phyloP scores from a whole-genome alignment of 2,888 invertebrate genomes.

The Hydroisotoma schaefferi region DNA sequence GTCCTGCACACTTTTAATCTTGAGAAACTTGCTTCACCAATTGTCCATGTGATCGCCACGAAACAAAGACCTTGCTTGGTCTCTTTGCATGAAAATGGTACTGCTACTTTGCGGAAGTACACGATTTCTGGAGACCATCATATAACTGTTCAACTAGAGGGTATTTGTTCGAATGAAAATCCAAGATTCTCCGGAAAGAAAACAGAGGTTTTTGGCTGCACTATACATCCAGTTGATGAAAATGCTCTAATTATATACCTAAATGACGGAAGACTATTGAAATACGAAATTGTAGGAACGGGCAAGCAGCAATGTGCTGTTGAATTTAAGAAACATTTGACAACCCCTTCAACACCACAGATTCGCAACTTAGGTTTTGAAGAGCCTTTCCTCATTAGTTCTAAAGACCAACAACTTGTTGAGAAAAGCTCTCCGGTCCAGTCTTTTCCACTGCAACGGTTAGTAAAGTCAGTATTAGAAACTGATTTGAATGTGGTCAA shows the following conservation, averaged over 20 bases:
- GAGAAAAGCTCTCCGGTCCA: not conserved
- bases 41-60: constrained; percentile 36
- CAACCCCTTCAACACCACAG: constrained; percentile 40
- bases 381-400: not conserved
- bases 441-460: not conserved
- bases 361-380: constrained; percentile 9
- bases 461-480: constrained; percentile 32
- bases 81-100: constrained; percentile 46
- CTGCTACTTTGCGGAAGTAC: constrained; percentile 41
- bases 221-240: constrained; percentile 37
- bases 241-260: constrained; percentile 39
- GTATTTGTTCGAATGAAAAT: constrained; percentile 38
- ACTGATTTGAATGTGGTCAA: constrained; percentile 32
- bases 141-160: constrained; percentile 36
- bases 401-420: not conserved
- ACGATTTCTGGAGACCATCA: constrained; percentile 35
- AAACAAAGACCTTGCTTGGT: constrained; percentile 35
- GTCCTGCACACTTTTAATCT: constrained; percentile 32
- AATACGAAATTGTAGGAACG: constrained; percentile 34
- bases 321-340: constrained; percentile 24
- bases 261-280: constrained; percentile 44
- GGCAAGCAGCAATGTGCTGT: constrained; percentile 13
- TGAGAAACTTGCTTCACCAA: constrained; percentile 23
- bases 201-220: constrained; percentile 41
- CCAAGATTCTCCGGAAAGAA: constrained; percentile 44